phyloP scores from a whole-genome alignment of 2,888 invertebrate species.

The Plagodis pulveraria region DNA sequence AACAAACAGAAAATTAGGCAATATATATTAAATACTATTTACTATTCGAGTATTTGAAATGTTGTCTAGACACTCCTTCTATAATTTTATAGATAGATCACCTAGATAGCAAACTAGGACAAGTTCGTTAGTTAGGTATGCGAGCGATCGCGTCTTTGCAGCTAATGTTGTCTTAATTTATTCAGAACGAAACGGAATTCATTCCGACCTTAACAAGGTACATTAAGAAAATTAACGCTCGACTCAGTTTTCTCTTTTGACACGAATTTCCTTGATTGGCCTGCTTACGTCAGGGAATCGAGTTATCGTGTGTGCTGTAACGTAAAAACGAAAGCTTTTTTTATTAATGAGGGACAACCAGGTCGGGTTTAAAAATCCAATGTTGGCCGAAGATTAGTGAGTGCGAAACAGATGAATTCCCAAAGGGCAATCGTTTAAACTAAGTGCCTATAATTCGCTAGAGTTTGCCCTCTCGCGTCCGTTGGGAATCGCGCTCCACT shows the following conservation, averaged over 20 bases:
- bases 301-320: conserved; percentile 55
- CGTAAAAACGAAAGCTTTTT: conserved; percentile 33
- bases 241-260: conserved; percentile 67
- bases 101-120: too few relatives aligned
- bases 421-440: conserved; percentile 76
- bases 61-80: too few relatives aligned
- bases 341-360: conserved; percentile 15
- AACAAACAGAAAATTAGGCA: too few relatives aligned
- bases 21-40: too few relatives aligned
- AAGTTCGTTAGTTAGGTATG: conserved; percentile 46
- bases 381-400: conserved; percentile 48
- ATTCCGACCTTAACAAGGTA: conserved; percentile 69
- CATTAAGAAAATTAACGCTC: conserved; percentile 78
- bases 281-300: conserved; percentile 64
- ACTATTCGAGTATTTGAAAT: too few relatives aligned
- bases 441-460: conserved; percentile 80
- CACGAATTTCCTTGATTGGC: conserved; percentile 71
- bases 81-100: too few relatives aligned
- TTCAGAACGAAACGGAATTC: conserved; percentile 63
- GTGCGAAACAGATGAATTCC: conserved; percentile 64
- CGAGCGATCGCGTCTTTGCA: conserved; percentile 50
- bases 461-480: conserved; percentile 72
- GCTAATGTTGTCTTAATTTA: conserved; percentile 71
- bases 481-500: conserved; percentile 66
- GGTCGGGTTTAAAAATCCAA: conserved; percentile 24